Percentiles rank a stretch among this genome's conserved stretches.
Evolutionary conservation across 2,888 invertebrate species (phyloP).

Genomic region (Drosophila bunnanda): DNA sequence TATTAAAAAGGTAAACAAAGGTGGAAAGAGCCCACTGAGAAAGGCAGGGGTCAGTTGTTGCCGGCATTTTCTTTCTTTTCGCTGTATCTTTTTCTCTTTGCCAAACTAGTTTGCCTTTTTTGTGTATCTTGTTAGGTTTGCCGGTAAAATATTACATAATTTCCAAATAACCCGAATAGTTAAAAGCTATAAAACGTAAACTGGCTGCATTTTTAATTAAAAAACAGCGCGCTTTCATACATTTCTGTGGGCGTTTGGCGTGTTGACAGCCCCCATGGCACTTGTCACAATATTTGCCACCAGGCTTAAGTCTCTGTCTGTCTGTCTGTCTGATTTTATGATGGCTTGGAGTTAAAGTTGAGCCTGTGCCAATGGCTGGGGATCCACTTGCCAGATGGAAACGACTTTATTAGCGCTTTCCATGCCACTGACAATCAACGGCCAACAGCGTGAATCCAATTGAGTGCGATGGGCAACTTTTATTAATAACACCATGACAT

Average conservation of each 20-base stretch:
- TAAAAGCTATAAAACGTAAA: conserved; percentile 16
- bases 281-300: conserved; percentile 74
- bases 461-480: conserved; percentile 62
- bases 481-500: conserved; percentile 59
- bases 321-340: conserved; percentile 48
- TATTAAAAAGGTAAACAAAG: conserved; percentile 73
- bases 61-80: conserved; percentile 27
- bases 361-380: conserved; percentile 39
- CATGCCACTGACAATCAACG: conserved; percentile 46
- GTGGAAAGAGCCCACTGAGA: conserved; percentile 16
- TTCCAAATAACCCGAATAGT: conserved; percentile 13
- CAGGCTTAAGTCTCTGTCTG: conserved; percentile 29
- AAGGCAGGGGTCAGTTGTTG: conserved; percentile 20
- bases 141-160: conserved; percentile 60
- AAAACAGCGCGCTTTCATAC: conserved; percentile 28
- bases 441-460: conserved; percentile 51
- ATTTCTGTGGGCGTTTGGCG: conserved; percentile 59
- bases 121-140: conserved; percentile 37
- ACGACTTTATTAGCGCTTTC: conserved; percentile 63
- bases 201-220: conserved; percentile 64
- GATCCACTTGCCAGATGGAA: conserved; percentile 50
- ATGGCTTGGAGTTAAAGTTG: conserved; percentile 35
- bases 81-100: conserved; percentile 32
- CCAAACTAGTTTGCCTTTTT: conserved; percentile 55
- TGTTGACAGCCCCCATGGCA: conserved; percentile 74